A percentile compares a stretch with the other conserved stretches of the same genome.
Evolutionary conservation across 2,797 vertebrate genomes (phyloP).

Genomic region (Neopelma chrysocephalum): DNA sequence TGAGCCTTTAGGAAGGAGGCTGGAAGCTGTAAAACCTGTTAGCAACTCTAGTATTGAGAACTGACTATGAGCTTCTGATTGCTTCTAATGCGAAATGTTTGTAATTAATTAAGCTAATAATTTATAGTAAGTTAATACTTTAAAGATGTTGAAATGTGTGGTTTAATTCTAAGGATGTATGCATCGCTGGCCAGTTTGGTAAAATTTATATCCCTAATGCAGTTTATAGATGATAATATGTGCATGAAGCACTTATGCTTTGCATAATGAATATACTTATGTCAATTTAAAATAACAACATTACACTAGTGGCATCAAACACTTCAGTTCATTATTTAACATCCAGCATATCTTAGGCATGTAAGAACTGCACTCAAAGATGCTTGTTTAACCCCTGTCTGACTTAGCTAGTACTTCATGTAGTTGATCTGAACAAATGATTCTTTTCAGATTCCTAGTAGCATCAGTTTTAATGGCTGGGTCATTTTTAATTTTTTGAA

Average conservation of each 20-base stretch:
- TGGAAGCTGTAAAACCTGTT: background rate
- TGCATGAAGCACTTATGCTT: background rate
- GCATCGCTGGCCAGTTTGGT: background rate
- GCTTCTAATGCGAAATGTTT: background rate
- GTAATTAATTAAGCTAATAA: background rate
- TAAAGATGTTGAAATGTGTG: background rate
- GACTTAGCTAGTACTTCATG: background rate
- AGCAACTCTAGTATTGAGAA: background rate
- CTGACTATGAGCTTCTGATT: background rate
- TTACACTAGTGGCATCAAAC: background rate
- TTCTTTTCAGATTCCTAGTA: background rate
- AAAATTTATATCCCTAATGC: background rate
- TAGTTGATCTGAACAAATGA: background rate
- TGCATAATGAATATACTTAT: background rate
- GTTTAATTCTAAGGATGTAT: background rate
- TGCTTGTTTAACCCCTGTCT: background rate
- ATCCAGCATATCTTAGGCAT: background rate
- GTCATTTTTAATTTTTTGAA: background rate
- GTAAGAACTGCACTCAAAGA: background rate
- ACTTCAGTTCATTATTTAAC: background rate
- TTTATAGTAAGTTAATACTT: background rate
- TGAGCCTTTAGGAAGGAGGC: background rate
- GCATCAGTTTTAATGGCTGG: background rate
- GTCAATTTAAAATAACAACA: background rate
- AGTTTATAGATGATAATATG: background rate